Evolutionary conservation across 2,113 vertebrate genomes (phyloP).

Genomic region (Agapornis roseicollis): DNA sequence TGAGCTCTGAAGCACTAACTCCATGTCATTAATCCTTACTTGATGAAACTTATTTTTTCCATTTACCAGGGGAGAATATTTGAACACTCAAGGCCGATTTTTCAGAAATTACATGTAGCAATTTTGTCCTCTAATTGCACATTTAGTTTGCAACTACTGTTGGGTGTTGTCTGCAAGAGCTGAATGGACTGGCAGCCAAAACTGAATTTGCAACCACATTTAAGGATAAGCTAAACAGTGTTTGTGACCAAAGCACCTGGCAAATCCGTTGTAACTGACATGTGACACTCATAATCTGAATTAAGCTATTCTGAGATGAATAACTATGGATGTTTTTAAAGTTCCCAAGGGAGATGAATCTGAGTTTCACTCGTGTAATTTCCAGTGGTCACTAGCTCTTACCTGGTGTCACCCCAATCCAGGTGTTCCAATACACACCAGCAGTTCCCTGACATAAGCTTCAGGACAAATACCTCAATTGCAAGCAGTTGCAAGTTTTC

Average conservation of each 20-base stretch:
- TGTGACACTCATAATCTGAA: background rate
- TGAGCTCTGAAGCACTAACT: background rate
- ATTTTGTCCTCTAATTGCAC: background rate
- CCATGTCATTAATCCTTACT: background rate
- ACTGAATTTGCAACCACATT: background rate
- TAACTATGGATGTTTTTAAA: background rate
- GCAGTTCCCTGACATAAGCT: background rate
- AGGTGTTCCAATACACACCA: background rate
- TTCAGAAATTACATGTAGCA: background rate
- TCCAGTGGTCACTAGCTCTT: background rate
- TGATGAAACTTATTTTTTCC: background rate
- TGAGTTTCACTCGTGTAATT: background rate
- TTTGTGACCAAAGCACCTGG: background rate
- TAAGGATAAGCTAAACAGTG: background rate
- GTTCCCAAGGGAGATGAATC: background rate
- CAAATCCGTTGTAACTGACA: background rate
- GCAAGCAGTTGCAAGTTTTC: fast-evolving
- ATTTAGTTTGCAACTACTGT: background rate
- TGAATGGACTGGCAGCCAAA: background rate
- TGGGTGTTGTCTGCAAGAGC: background rate
- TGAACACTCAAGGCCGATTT: background rate
- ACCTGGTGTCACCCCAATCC: background rate
- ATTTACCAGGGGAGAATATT: background rate
- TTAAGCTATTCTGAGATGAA: background rate
- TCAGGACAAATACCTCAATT: background rate